These are phyloP conservation scores for Rhaphigaster nebulosa DNA, from an alignment of 2,888 invertebrate genomes.

Conservation along the genomic window DNA sequence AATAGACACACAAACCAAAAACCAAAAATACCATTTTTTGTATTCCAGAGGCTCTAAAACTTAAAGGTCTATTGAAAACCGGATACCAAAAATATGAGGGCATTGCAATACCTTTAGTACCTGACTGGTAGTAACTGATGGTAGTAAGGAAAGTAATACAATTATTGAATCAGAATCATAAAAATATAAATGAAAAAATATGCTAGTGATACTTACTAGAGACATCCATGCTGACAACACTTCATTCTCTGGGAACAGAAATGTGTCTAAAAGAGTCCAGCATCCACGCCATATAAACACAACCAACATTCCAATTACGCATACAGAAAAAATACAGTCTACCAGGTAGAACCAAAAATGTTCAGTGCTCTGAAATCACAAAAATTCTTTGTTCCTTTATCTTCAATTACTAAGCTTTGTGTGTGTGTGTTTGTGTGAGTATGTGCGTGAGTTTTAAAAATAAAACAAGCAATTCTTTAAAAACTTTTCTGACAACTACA, in stretches of 20 bases:
- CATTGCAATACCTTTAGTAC: too few relatives aligned
- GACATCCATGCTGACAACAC: conserved; percentile 82
- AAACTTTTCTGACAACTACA: too few relatives aligned
- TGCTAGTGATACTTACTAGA: conserved; percentile 75
- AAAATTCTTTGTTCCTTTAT: neutral
- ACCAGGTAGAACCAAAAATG: conserved; percentile 76
- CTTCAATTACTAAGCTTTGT: neutral
- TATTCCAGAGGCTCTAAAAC: too few relatives aligned
- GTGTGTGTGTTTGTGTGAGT: neutral
- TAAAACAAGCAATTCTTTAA: too few relatives aligned
- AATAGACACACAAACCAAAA: too few relatives aligned
- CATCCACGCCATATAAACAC: conserved; percentile 91
- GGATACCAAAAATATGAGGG: too few relatives aligned
- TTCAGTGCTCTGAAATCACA: conserved; percentile 65
- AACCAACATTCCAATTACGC: conserved; percentile 86
- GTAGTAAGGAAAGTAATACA: too few relatives aligned
- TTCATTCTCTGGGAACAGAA: conserved; percentile 80
- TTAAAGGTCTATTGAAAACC: too few relatives aligned
- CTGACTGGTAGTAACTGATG: too few relatives aligned
- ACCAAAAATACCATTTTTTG: too few relatives aligned
- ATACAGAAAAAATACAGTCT: conserved; percentile 89
- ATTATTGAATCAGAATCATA: neutral
- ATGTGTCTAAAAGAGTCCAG: conserved; percentile 86
- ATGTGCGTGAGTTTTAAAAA: neutral
- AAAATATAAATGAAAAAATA: neutral